Base-by-base conservation (phyloP, 2,797 vertebrate species). In the Neoniphon sammara region DNA sequence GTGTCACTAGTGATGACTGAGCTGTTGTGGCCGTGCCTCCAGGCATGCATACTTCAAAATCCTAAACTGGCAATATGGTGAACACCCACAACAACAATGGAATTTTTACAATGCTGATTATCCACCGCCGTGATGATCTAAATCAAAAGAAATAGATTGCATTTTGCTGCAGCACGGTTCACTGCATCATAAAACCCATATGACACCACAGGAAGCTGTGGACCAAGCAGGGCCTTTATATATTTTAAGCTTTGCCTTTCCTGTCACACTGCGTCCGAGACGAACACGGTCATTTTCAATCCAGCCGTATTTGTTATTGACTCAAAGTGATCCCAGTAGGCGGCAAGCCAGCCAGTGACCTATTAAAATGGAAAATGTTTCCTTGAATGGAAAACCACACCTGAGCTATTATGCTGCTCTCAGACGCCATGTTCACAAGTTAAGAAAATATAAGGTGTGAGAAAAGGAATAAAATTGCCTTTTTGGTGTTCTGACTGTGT, bases 341-440 rank as follows among this genome's bases (percentile, higher is more conserved):
- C 80, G 81, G 78, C 46, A 1, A 69, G 77, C 42, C 66, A 65
- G 80, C 77, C 75, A 80, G 64, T 81, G 83, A 85, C 75, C 68
- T 80, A 81, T 85, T 86, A 75, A 77, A 81, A 81, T 82, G 84
- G 74, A 89, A 87, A 86, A 83, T 80, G 64, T 85, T 89, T 82
- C 82, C 75, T 65, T 60, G 69, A 80, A 72, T 83, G 84, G 73
- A 91, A 87, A 91, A 88, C 84, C 79, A 65, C 85, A 88, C 84
- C 88, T 87, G 83, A 81, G 39, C 64, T 77, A 23, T 61, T 75
- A 75, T 42, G 17, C 66, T 57, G 49, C 76, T 65, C 66, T 75
- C 52, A 71, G 47, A 81, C 44, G 60, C 69, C 53, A 59, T 39
- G 62, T 75, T 79, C 52, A 82, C 81, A 86, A 69, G 62, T 73